Evolutionary conservation across 2,797 vertebrate genomes (phyloP).

Genomic region (Cephalopachus bancanus): DNA sequence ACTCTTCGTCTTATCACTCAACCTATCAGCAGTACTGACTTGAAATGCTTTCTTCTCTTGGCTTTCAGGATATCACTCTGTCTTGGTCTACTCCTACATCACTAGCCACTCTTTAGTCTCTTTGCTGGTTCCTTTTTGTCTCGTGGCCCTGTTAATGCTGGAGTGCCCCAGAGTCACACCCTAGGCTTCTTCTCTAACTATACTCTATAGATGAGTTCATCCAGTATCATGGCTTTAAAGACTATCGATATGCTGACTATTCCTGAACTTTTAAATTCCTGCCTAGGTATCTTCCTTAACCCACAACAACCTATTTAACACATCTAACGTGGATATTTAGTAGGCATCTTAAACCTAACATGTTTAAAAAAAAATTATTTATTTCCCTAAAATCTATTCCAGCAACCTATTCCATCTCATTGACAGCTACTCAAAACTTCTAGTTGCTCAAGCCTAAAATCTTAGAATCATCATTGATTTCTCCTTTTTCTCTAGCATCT

Average conservation of each 20-base stretch:
- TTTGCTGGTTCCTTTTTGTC: not conserved
- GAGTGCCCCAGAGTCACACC: not conserved
- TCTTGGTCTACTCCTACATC: not conserved
- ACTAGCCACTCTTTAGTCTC: not conserved
- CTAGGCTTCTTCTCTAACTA: not conserved
- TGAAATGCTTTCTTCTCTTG: not conserved
- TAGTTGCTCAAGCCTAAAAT: not conserved
- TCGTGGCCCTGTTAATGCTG: not conserved
- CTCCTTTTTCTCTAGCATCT: not conserved
- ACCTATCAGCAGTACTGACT: not conserved
- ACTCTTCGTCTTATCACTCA: not conserved
- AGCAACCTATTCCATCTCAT: not conserved
- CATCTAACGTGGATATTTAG: not conserved
- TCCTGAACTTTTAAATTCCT: constrained; percentile 43
- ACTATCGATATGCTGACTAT: constrained; percentile 12
- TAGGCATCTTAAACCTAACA: not conserved
- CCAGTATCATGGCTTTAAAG: constrained; percentile 20
- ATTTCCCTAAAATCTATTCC: constrained; percentile 34
- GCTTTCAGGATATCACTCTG: not conserved
- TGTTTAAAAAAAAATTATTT: not conserved
- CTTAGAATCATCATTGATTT: not conserved
- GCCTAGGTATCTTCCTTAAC: not conserved
- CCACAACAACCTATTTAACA: not conserved
- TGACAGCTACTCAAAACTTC: not conserved
- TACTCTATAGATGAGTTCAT: not conserved